Evolutionary conservation across 2,888 invertebrate genomes (phyloP).

Genomic region (Acanthococcus lagerstroemiae): DNA sequence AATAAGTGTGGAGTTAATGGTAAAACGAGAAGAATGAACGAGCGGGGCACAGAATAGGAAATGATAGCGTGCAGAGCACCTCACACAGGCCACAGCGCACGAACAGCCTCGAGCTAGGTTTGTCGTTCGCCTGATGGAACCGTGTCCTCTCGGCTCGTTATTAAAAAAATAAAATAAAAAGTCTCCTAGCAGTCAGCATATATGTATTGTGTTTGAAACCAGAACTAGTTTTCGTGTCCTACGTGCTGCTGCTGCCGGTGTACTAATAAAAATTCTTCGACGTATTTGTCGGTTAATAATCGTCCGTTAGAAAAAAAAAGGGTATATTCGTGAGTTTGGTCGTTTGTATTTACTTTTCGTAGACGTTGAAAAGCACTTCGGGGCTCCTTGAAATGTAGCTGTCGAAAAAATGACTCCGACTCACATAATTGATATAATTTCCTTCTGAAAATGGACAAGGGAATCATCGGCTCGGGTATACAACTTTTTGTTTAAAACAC

Average conservation of each 20-base stretch:
- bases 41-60: background rate
- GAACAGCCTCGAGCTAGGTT: background rate
- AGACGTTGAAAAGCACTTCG: too few species aligned
- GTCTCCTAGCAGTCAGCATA: background rate
- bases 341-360: too few species aligned
- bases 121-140: slow-evolving; percentile 8
- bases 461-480: too few species aligned
- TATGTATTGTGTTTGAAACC: background rate
- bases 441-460: too few species aligned
- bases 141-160: slow-evolving; percentile 1
- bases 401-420: too few species aligned
- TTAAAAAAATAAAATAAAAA: slow-evolving; percentile 5
- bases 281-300: slow-evolving; percentile 7
- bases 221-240: slow-evolving; percentile 18
- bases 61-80: slow-evolving; percentile 15
- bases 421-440: too few species aligned
- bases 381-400: too few species aligned
- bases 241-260: background rate
- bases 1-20: background rate
- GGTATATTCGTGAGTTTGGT: too few species aligned
- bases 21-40: background rate
- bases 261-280: slow-evolving; percentile 13
- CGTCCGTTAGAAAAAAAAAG: background rate
- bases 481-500: too few species aligned
- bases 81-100: slow-evolving; percentile 8